Conservation (phyloP, 2,113 vertebrate genomes). For the Polyodon spathula region DNA sequence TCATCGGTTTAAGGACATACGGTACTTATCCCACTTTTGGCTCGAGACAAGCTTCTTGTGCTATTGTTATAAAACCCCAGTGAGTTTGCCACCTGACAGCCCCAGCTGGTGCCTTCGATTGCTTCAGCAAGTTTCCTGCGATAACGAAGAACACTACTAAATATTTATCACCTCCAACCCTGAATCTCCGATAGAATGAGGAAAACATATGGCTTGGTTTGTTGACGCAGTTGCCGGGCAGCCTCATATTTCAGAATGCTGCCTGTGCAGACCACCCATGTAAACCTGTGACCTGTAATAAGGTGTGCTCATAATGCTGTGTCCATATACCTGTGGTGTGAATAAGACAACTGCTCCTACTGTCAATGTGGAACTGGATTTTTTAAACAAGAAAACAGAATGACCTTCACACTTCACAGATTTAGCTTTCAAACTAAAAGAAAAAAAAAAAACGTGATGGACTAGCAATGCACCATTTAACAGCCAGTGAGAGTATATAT, state of each 20-base stretch:
- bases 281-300: slow-evolving; percentile 1
- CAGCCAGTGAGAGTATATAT: too few species aligned
- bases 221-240: slow-evolving; percentile 7
- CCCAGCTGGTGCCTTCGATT: neutral
- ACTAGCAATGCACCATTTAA: too few species aligned
- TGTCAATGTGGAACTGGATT: slow-evolving; percentile 6
- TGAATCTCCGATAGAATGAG: slow-evolving; percentile 21
- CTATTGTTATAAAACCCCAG: neutral
- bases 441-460: too few species aligned
- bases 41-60: neutral
- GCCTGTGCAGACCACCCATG: neutral
- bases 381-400: slow-evolving; percentile 12
- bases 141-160: slow-evolving; percentile 31
- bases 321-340: slow-evolving; percentile 11
- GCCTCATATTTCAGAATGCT: too few species aligned
- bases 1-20: neutral
- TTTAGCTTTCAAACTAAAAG: neutral
- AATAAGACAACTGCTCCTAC: slow-evolving; percentile 11
- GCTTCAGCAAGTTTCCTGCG: neutral
- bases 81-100: slow-evolving; percentile 1
- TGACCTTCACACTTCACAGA: slow-evolving; percentile 16
- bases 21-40: neutral
- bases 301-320: slow-evolving; percentile 1
- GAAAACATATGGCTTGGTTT: slow-evolving; percentile 23
- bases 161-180: slow-evolving; percentile 37